Conservation (phyloP, 2,888 invertebrate genomes). For the Lordiphosa andalusiaca region DNA sequence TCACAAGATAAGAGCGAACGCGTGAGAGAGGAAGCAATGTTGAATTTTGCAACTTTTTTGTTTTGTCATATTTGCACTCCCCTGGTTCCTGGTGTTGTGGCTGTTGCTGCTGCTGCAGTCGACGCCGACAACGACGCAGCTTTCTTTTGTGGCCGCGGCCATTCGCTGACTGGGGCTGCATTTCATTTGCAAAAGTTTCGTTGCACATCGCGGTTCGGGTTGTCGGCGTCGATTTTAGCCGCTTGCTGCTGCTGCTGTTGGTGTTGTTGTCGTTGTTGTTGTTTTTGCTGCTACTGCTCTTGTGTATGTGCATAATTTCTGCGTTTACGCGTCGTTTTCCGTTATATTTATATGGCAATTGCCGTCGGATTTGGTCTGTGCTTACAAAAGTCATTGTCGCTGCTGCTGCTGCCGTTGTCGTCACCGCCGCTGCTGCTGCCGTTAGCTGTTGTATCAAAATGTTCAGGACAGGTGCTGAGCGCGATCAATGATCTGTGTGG, state of each 20-base stretch:
- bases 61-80: conserved; percentile 17
- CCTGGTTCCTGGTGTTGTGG: conserved; percentile 1
- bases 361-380: conserved; percentile 1
- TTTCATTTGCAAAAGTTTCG: conserved; percentile 69
- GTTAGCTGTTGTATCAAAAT: conserved; percentile 2
- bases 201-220: conserved; percentile 66
- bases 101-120: conserved; percentile 5
- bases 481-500: conserved; percentile 38
- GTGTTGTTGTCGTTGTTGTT: conserved; percentile 1
- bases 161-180: conserved; percentile 41
- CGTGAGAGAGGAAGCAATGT: not conserved
- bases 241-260: not conserved
- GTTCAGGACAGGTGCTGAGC: conserved; percentile 55
- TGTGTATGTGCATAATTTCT: conserved; percentile 37
- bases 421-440: conserved; percentile 1
- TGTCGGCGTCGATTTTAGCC: conserved; percentile 25
- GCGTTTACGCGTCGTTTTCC: conserved; percentile 42
- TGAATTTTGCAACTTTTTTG: conserved; percentile 28
- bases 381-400: conserved; percentile 9
- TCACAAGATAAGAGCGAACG: not conserved
- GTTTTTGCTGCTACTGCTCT: conserved; percentile 1
- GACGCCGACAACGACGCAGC: conserved; percentile 32
- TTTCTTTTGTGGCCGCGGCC: conserved; percentile 53
- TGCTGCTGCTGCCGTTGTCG: not conserved
- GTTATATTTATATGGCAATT: conserved; percentile 56